A percentile compares a stretch with the other conserved stretches of the same genome.
Evolutionary conservation across 2,113 vertebrate species (phyloP).

Genomic region (Raja brachyura): DNA sequence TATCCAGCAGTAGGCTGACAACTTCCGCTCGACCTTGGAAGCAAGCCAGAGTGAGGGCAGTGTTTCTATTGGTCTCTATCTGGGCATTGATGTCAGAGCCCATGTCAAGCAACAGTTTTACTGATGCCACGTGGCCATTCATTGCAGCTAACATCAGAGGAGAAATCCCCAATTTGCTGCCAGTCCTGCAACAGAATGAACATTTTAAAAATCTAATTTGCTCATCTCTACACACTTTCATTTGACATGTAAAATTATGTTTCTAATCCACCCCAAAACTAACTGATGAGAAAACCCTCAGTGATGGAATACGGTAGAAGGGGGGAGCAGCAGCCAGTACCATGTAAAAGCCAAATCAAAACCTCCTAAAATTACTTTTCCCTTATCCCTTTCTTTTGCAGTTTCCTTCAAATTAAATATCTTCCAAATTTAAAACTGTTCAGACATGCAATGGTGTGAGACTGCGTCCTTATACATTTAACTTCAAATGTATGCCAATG

Average conservation of each 20-base stretch:
- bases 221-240: neutral
- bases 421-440: neutral
- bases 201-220: neutral
- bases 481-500: neutral
- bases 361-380: neutral
- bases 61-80: slow-evolving; percentile 97
- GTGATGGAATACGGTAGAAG: neutral
- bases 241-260: neutral
- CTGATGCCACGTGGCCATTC: slow-evolving; percentile 94
- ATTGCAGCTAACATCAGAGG: slow-evolving; percentile 97
- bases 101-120: slow-evolving; percentile 94
- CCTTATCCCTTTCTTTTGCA: neutral
- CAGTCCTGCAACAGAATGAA: slow-evolving; percentile 67
- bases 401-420: neutral
- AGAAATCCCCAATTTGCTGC: slow-evolving; percentile 95
- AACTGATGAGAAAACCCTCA: neutral
- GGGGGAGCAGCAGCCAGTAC: neutral
- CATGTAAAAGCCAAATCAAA: neutral
- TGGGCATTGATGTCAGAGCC: slow-evolving; percentile 97
- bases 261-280: neutral
- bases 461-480: neutral
- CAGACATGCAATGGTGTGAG: neutral
- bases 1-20: slow-evolving; percentile 90
- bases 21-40: slow-evolving; percentile 96
- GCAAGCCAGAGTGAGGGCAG: slow-evolving; percentile 90